Conservation (phyloP, 2,888 invertebrate genomes). For the Aproaerema taeniolella region DNA sequence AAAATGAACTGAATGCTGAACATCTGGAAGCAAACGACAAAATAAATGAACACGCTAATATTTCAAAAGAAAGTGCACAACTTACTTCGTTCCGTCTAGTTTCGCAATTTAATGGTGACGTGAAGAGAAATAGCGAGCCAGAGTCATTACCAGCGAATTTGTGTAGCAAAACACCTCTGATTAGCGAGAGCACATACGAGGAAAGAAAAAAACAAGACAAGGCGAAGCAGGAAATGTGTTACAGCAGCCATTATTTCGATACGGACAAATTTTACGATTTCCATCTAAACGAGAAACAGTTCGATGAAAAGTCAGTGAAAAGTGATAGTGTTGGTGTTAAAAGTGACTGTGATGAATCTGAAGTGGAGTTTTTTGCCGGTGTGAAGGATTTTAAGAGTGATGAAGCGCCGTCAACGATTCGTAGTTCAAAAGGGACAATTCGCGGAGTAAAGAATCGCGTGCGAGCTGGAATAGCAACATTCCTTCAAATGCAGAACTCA, state of each 20-base stretch:
- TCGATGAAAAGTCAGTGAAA: slow-evolving; percentile 61
- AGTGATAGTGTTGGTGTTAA: slow-evolving; percentile 63
- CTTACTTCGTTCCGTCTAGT: slow-evolving; percentile 74
- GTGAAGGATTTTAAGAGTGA: slow-evolving; percentile 83
- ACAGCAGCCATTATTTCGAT: slow-evolving; percentile 80
- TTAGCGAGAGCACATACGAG: slow-evolving; percentile 83
- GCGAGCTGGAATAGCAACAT: slow-evolving; percentile 96
- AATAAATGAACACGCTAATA: slow-evolving; percentile 67
- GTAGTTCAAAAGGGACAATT: slow-evolving; percentile 94
- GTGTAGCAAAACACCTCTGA: slow-evolving; percentile 62
- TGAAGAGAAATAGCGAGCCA: slow-evolving; percentile 42
- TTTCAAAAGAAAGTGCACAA: slow-evolving; percentile 67
- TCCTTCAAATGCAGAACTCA: slow-evolving; percentile 88
- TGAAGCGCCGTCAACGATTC: slow-evolving; percentile 85
- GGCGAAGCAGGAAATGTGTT: slow-evolving; percentile 61
- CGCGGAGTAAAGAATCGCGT: slow-evolving; percentile 96
- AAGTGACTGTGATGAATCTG: slow-evolving; percentile 59
- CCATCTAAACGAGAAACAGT: slow-evolving; percentile 85
- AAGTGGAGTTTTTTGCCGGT: slow-evolving; percentile 87
- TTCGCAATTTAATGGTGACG: slow-evolving; percentile 65
- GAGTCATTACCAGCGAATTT: slow-evolving; percentile 43
- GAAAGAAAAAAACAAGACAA: slow-evolving; percentile 77
- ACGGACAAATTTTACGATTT: slow-evolving; percentile 89
- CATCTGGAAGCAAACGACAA: slow-evolving; percentile 54
- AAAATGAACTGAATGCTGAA: slow-evolving; percentile 53